These are phyloP conservation scores for Echinops telfairi DNA, from an alignment of 2,113 vertebrate species.

Conservation along the genomic window DNA sequence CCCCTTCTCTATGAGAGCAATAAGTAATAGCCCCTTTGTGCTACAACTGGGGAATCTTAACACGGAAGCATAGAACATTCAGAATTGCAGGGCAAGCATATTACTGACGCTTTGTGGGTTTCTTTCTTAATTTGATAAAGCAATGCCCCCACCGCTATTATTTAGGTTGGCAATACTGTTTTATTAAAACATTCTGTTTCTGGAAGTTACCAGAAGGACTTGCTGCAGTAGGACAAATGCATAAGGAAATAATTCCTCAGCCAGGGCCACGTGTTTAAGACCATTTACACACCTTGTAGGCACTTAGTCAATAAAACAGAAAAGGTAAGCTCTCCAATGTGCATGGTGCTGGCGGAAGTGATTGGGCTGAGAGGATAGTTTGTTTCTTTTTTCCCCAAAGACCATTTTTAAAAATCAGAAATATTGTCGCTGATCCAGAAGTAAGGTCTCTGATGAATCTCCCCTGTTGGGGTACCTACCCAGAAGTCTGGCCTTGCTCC, in stretches of 20 bases:
- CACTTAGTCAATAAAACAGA: not conserved
- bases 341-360: not conserved
- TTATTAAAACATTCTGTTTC: conserved; percentile 5
- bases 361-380: conserved; percentile 34
- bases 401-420: not conserved
- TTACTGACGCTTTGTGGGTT: conserved; percentile 10
- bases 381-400: not conserved
- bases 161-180: conserved; percentile 30
- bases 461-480: not conserved
- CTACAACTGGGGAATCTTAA: not conserved
- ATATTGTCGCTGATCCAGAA: not conserved
- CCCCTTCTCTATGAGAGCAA: conserved; percentile 11
- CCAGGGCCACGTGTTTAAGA: not conserved
- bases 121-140: conserved; percentile 4
- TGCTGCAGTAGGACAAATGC: not conserved
- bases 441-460: conserved; percentile 31
- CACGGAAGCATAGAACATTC: conserved; percentile 19
- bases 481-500: not conserved
- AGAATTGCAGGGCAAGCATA: conserved; percentile 27
- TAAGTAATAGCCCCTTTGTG: conserved; percentile 35
- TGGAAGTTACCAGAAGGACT: accelerated
- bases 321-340: not conserved
- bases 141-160: not conserved
- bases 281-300: not conserved
- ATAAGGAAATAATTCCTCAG: not conserved